Evolutionary conservation across 2,888 invertebrate species (phyloP).

Genomic region (Drosophila suboccidentalis): DNA sequence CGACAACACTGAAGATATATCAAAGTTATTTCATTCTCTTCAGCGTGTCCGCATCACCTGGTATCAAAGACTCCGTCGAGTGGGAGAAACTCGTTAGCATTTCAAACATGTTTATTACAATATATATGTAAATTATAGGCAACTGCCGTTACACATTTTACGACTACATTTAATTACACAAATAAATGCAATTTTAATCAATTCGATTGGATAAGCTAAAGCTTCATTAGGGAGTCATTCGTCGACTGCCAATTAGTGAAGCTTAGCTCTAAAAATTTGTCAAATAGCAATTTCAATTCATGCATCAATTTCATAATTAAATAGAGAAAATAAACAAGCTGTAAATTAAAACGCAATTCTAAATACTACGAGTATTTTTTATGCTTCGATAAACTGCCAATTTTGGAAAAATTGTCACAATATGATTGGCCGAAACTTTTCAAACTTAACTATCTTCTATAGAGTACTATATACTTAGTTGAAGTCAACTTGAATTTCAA

Average conservation of each 20-base stretch:
- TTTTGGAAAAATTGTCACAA: neutral
- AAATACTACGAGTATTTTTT: neutral
- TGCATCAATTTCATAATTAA: conserved; percentile 2
- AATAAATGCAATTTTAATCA: conserved; percentile 23
- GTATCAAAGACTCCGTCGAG: neutral
- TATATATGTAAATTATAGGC: neutral
- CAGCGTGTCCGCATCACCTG: conserved; percentile 10
- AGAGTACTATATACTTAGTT: too few relatives aligned
- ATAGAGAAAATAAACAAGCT: neutral
- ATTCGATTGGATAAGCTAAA: conserved; percentile 12
- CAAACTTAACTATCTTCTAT: too few relatives aligned
- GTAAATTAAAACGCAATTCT: conserved; percentile 10
- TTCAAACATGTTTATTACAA: conserved; percentile 10
- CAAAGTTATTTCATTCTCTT: conserved; percentile 7
- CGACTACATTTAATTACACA: conserved; percentile 22
- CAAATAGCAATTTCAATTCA: conserved; percentile 10
- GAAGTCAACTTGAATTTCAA: neutral
- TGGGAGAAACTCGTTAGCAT: conserved; percentile 36
- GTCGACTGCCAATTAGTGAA: conserved; percentile 22
- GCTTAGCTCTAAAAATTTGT: neutral
- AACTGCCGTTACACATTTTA: too few relatives aligned
- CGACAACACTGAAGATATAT: conserved; percentile 18
- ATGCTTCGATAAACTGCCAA: neutral
- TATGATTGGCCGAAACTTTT: neutral
- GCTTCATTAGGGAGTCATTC: conserved; percentile 3